A percentile compares a stretch with the other conserved stretches of the same genome.
Evolutionary conservation across 2,888 invertebrate species (phyloP).

Genomic region (Agapetus fuscipes): DNA sequence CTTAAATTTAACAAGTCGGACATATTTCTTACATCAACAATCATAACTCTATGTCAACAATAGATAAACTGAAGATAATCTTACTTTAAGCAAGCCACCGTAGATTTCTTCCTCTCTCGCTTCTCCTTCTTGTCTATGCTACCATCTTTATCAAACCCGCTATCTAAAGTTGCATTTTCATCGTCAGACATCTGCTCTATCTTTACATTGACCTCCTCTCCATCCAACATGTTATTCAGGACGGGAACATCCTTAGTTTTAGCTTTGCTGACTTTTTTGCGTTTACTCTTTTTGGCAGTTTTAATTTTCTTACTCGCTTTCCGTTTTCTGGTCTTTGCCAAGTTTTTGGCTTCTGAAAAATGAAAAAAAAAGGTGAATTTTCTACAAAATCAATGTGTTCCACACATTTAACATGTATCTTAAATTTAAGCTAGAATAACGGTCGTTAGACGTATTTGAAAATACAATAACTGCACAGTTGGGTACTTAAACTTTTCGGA

Average conservation of each 20-base stretch:
- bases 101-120: slow-evolving; percentile 8
- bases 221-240: slow-evolving; percentile 7
- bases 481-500: no score
- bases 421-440: not conserved
- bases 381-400: no score
- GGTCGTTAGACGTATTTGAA: not conserved
- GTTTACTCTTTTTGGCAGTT: slow-evolving; percentile 15
- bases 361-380: not conserved
- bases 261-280: slow-evolving; percentile 15
- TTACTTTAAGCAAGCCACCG: slow-evolving; percentile 11
- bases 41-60: no score
- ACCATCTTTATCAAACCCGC: not conserved
- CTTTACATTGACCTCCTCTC: slow-evolving; percentile 13
- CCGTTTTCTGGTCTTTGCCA: slow-evolving; percentile 10
- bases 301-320: slow-evolving; percentile 16
- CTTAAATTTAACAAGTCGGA: no score
- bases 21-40: no score
- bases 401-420: no score
- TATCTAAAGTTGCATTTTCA: slow-evolving; percentile 9
- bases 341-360: slow-evolving; percentile 7
- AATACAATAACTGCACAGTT: no score
- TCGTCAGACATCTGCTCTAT: slow-evolving; percentile 16
- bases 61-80: no score
- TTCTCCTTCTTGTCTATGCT: slow-evolving; percentile 9
- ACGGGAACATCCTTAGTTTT: slow-evolving; percentile 8